Evolutionary conservation across 2,888 invertebrate species (phyloP).

Genomic region (Patella caerulea): DNA sequence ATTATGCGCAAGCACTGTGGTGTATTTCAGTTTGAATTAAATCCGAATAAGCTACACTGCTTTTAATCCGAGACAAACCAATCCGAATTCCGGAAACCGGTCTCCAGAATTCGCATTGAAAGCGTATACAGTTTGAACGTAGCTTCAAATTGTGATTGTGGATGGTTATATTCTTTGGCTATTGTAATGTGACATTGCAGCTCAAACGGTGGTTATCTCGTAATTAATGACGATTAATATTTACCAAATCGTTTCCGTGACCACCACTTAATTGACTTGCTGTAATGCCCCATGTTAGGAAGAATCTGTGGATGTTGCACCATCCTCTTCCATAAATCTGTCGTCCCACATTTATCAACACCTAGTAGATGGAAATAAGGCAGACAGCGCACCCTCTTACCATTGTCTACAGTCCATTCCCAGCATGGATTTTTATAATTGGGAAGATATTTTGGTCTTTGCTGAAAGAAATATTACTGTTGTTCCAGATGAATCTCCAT

Average conservation of each 20-base stretch:
- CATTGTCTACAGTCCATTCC: conserved; percentile 17
- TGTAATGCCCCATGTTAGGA: conserved; percentile 16
- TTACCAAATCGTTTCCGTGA: conserved; percentile 44
- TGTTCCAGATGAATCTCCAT: too few relatives aligned
- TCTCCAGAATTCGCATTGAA: too few relatives aligned
- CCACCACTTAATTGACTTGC: conserved; percentile 47
- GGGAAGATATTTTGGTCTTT: conserved; percentile 24
- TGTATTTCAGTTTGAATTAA: too few relatives aligned
- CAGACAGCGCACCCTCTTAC: conserved; percentile 31
- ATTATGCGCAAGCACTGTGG: too few relatives aligned
- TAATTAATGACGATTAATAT: neutral
- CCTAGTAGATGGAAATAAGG: conserved; percentile 46
- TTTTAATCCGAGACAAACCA: too few relatives aligned
- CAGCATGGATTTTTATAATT: conserved; percentile 47
- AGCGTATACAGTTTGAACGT: too few relatives aligned
- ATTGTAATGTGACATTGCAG: too few relatives aligned
- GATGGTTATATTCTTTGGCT: too few relatives aligned
- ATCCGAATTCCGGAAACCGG: too few relatives aligned
- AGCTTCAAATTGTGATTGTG: too few relatives aligned
- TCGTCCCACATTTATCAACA: conserved; percentile 44
- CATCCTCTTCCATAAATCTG: conserved; percentile 41
- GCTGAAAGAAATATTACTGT: conserved; percentile 16
- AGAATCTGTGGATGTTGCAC: conserved; percentile 33
- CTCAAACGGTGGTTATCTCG: too few relatives aligned
- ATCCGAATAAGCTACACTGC: too few relatives aligned